A percentile compares a stretch with the other conserved stretches of the same genome.
Evolutionary conservation across 2,888 invertebrate species (phyloP).

Genomic region (Celastrina argiolus): DNA sequence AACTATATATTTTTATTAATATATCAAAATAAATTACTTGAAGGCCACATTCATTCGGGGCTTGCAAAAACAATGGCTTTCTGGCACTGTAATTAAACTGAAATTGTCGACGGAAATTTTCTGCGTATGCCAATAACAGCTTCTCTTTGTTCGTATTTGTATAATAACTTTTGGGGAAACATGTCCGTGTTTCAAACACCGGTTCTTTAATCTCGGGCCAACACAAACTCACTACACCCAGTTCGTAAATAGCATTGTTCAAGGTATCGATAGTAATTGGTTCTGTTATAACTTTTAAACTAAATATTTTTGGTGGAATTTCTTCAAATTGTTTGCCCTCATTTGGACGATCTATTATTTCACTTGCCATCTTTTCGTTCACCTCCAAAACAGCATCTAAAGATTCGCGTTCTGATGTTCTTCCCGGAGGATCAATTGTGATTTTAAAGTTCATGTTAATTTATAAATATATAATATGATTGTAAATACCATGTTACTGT

Average conservation of each 20-base stretch:
- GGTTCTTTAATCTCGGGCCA: constrained; percentile 80
- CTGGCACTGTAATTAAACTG: constrained; percentile 76
- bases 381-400: constrained; percentile 62
- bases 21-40: constrained; percentile 70
- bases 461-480: background rate
- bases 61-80: constrained; percentile 82
- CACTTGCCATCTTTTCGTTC: constrained; percentile 54
- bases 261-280: constrained; percentile 72
- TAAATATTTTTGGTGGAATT: constrained; percentile 59
- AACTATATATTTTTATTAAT: background rate
- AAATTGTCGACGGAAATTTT: constrained; percentile 87
- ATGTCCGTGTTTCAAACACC: constrained; percentile 75
- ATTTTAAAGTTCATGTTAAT: constrained; percentile 1
- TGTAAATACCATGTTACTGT: background rate
- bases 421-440: constrained; percentile 35
- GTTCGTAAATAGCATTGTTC: constrained; percentile 77
- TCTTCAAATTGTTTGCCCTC: constrained; percentile 56
- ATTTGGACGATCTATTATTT: constrained; percentile 50
- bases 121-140: constrained; percentile 83
- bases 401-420: constrained; percentile 46
- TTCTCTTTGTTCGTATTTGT: constrained; percentile 83
- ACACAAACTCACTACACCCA: constrained; percentile 80
- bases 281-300: constrained; percentile 50
- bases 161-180: constrained; percentile 82
- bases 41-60: constrained; percentile 86